These are phyloP conservation scores for Coptodon rendalli DNA, from an alignment of 2,113 vertebrate genomes.

Conservation along the genomic window DNA sequence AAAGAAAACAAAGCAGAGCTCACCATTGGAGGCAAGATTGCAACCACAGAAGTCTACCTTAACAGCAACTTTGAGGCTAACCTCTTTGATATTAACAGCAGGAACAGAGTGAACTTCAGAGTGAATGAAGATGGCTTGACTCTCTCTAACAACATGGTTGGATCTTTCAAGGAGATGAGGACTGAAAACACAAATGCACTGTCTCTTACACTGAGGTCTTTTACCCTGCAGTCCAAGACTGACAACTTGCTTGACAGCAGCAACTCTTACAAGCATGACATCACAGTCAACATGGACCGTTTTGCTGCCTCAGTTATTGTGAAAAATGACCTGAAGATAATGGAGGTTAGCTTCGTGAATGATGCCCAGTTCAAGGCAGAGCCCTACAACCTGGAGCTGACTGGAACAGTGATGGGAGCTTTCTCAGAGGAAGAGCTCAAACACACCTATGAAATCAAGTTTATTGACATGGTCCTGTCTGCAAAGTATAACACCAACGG, in stretches of 20 bases:
- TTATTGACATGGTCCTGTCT: constrained; percentile 69
- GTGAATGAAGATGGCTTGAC: constrained; percentile 78
- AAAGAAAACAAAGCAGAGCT: constrained; percentile 77
- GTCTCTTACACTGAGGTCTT: constrained; percentile 68
- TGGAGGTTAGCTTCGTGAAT: constrained; percentile 70
- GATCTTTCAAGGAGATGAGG: constrained; percentile 76
- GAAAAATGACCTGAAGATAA: constrained; percentile 78
- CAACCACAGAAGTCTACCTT: constrained; percentile 68
- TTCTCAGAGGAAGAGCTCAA: constrained; percentile 76
- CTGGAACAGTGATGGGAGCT: constrained; percentile 75
- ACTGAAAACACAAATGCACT: constrained; percentile 78
- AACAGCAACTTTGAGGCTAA: constrained; percentile 75
- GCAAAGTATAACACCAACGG: constrained; percentile 79
- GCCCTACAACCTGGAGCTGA: constrained; percentile 75
- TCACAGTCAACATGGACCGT: constrained; percentile 74
- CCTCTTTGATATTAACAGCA: constrained; percentile 74
- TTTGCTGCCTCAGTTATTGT: constrained; percentile 66
- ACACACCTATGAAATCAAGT: constrained; percentile 78
- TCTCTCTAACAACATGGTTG: constrained; percentile 79
- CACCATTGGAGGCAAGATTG: constrained; percentile 75
- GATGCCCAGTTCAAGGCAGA: constrained; percentile 73
- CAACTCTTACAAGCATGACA: constrained; percentile 83
- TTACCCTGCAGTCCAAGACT: constrained; percentile 76
- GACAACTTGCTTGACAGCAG: constrained; percentile 75
- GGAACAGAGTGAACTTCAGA: constrained; percentile 78